Evolutionary conservation across 1,140 invertebrate genomes (phyloP), one percentile per base, ranked within the genome.

Genomic region (Frieseomelitta varia): DNA sequence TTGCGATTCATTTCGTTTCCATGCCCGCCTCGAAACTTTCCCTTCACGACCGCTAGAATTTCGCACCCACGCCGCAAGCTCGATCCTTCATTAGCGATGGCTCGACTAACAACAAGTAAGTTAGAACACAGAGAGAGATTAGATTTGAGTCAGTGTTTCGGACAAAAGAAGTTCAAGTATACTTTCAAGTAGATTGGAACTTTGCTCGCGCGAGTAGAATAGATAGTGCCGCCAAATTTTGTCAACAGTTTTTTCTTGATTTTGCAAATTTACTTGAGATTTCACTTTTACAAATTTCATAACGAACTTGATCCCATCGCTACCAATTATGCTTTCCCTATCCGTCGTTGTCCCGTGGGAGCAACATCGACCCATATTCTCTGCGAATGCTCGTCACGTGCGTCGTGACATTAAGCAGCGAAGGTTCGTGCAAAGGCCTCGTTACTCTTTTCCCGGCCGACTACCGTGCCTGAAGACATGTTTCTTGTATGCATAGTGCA

Each of bases 401-500:
- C 47, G 74, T 47, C 71, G 39, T 39, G 82, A 83, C 71, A 65
- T 81, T 81, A 84, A 84, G 67, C 69, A 72, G 67, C 61, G 39
- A 47, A 47, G 39, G 17, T 56, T 65, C 81, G 55, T 56, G 55
- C 6, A 76, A 76, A 61, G 67, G 56, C 51, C 53, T 71, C 75
- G 81, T 83, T 83, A 79, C 67, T 68, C 69, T 80, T 80, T 47
- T 80, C 69, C 14, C n/a, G 2, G 19, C 53, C n/a, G 30, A 79
- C 84, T 76, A 65, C 80, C 71, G 80, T 27, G 63, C 74, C 72
- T 74, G 53, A 74, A 74, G 71, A 69, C 58, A 39, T 24, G 55
- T 51, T 76, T 79, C 72, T 78, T 87, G 87, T 89, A 69, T 87
- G 68, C 81, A 65, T 51, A 53, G 63, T 80, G 79, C 81, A 89